Evolutionary conservation across 2,797 vertebrate species (phyloP), one percentile per base, ranked within the genome.

Genomic region (Betta splendens): DNA sequence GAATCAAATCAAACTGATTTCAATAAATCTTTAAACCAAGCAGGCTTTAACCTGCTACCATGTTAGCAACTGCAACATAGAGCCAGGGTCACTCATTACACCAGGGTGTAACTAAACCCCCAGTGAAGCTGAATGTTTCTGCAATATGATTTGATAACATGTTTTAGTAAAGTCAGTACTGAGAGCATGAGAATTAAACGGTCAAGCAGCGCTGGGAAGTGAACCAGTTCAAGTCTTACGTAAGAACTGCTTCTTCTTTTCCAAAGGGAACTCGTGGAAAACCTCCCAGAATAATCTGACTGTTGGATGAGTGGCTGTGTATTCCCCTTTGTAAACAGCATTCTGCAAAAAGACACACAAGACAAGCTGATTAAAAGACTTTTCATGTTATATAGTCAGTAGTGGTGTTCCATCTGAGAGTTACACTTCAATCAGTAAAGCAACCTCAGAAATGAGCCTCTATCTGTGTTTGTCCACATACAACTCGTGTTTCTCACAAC

Each of bases 171-270:
- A 32, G 2, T 32, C 20, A 1, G 5, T 29, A n/a, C 13, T 2
- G 48, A 52, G 39, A 61, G 33, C 10, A 5, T 38, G 32, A 43
- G 46, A 54, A 56, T 61, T 53, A 48, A 64, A 43, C 43, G 25
- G 58, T 23, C 32, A 7, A 13, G 4, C 44, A 53, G 18, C 9
- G 33, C 17, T 2, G 11, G 10, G 29, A 23, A 43, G 25, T 21
- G 38, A 53, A 20, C 39, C 9, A 37, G 44, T 64, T 12, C 18
- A 42, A 57, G 15, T 85, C 96, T 94, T 91, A 97, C 97, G 83
- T 53, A 99, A 93, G 85, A 99, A 99, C 84, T 94, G 95, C 87
- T 98, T 98, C 89, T 99, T 99, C 82, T 96, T 98, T 73, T 98
- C 97, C 87, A 97, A 70, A 3, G 96, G 92, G 80, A 98, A 97